Conservation (phyloP, 2,797 vertebrate species). For the Gymnothorax javanicus region DNA sequence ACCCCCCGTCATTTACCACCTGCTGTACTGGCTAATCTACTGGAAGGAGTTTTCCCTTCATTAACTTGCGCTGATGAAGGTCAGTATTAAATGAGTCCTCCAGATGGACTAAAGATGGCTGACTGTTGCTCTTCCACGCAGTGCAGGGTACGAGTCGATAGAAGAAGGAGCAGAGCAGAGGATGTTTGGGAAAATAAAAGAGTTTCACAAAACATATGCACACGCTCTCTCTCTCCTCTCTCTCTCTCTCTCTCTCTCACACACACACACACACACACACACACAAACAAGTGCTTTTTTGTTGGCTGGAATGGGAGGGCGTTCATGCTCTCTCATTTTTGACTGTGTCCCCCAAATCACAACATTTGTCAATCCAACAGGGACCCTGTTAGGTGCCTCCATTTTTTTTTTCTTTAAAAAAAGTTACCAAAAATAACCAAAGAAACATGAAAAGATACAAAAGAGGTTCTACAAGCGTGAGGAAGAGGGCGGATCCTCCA, state of each 20-base stretch:
- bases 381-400: slow-evolving; percentile 51
- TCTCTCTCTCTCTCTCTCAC: slow-evolving; percentile 51
- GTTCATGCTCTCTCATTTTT: slow-evolving; percentile 62
- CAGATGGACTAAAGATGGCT: neutral
- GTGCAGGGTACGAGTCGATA: slow-evolving; percentile 64
- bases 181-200: slow-evolving; percentile 62
- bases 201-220: slow-evolving; percentile 60
- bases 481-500: slow-evolving; percentile 62
- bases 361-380: slow-evolving; percentile 38
- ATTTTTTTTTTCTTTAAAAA: slow-evolving; percentile 36
- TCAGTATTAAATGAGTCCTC: neutral
- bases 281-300: slow-evolving; percentile 78
- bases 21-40: neutral
- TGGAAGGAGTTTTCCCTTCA: slow-evolving; percentile 9
- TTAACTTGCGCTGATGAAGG: neutral
- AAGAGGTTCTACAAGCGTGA: slow-evolving; percentile 72
- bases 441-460: slow-evolving; percentile 52
- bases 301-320: slow-evolving; percentile 84
- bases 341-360: slow-evolving; percentile 41
- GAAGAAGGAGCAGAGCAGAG: slow-evolving; percentile 54
- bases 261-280: slow-evolving; percentile 56
- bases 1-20: slow-evolving; percentile 44
- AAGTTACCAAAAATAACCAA: slow-evolving; percentile 60
- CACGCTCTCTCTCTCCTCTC: slow-evolving; percentile 58
- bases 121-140: slow-evolving; percentile 2